phyloP scores from a whole-genome alignment of 1,140 invertebrate genomes.

The Musca domestica region DNA sequence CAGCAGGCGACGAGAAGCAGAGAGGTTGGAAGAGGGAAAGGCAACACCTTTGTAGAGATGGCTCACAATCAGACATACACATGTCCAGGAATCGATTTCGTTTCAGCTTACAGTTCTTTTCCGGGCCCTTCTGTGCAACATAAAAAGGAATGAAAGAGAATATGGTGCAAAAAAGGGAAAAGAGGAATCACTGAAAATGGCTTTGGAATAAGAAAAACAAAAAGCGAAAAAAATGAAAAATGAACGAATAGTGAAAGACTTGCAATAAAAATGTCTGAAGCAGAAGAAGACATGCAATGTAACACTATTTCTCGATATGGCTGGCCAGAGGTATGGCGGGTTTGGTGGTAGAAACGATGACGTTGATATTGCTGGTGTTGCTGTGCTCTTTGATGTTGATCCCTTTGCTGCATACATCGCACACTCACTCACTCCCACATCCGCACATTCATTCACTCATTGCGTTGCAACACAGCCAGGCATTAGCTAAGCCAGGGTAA shows the following conservation, averaged over 20 bases:
- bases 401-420: no score
- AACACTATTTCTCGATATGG: no score
- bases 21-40: neutral
- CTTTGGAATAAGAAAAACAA: neutral
- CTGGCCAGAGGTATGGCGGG: no score
- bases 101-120: neutral
- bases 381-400: no score
- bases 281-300: neutral
- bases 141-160: no score
- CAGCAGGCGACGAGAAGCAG: neutral
- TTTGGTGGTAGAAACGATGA: no score
- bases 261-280: constrained; percentile 14
- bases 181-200: no score
- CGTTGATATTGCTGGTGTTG: neutral
- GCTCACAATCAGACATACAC: neutral
- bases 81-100: constrained; percentile 9
- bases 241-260: neutral
- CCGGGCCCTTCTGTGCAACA: no score
- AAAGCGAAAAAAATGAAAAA: neutral
- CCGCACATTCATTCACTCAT: no score
- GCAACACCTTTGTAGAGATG: neutral
- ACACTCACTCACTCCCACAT: no score
- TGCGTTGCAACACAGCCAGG: no score
- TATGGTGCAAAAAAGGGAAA: neutral
- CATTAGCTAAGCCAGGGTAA: no score